Evolutionary conservation across 2,888 invertebrate species (phyloP), one percentile per base, ranked within the genome.

Genomic region (Eumacrocentrus americanus): DNA sequence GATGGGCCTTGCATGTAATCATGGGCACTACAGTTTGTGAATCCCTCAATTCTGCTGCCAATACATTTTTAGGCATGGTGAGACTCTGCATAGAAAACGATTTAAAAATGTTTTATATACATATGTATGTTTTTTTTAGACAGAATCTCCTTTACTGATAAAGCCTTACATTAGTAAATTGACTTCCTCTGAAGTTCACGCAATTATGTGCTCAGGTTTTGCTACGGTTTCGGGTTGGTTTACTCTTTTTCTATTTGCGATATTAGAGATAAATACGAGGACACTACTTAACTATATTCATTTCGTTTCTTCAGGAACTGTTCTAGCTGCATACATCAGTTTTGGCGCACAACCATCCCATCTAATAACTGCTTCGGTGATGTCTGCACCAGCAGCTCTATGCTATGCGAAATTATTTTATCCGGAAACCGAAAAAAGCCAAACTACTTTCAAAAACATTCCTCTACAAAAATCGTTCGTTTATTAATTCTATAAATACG

Each of bases 331-430:
- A 0, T 98, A 96, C 79, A 92, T 97, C 55, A 86, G 86, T 2
- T 95, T 94, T 79, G 96, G 96, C 0, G 95, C 95, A 0, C 87
- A 90, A 50, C 89, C 98, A 0, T 88, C 91, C 0, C 93, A 97
- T 80, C 82, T 98, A 37, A 89, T 98, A 64, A 94, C 96, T 0
- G 94, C 98, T 0, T 93, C 94, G 63, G 91, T 98, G 0, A 97
- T 98, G 97, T 94, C 96, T 0, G 97, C 98, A 0, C 98, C 98
- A 0, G 95, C 95, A 0, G 91, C 97, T 0, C 81, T 98, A 23
- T 94, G 94, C 71, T 91, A 88, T 74, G 87, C 95, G 9, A 98
- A 98, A 80, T 83, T 99, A 0, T 85, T 96, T 71, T 91, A 92
- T 83, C 98, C 98, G 0, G 98, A 98, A 83, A 93, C 91, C 0